These are phyloP conservation scores for Enteromius afrohamiltoni DNA, from an alignment of 2,797 vertebrate genomes.

Conservation along the genomic window DNA sequence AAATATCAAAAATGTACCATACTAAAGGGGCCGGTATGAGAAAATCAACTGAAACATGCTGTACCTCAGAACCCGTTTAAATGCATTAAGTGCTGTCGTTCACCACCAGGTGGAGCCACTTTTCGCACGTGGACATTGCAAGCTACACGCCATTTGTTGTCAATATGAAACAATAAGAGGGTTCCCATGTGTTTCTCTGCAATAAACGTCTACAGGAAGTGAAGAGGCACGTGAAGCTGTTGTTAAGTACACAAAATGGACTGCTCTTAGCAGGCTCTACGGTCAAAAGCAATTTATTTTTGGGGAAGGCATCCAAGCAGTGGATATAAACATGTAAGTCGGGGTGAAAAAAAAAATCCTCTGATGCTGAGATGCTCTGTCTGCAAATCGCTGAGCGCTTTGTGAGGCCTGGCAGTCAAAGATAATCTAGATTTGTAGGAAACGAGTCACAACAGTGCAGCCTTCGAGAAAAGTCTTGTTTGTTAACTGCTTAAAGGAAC, in stretches of 20 bases:
- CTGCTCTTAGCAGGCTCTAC: background rate
- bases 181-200: constrained; percentile 40
- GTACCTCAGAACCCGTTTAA: constrained; percentile 36
- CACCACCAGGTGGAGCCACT: constrained; percentile 52
- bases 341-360: background rate
- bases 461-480: background rate
- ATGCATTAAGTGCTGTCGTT: background rate
- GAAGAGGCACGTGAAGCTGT: background rate
- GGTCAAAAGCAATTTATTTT: constrained; percentile 7
- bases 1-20: background rate
- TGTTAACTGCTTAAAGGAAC: background rate
- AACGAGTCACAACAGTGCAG: background rate
- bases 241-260: background rate
- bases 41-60: constrained; percentile 25
- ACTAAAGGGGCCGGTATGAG: background rate
- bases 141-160: constrained; percentile 19
- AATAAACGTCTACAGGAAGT: constrained; percentile 18
- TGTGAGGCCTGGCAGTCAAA: background rate
- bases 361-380: background rate
- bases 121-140: background rate
- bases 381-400: background rate
- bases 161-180: constrained; percentile 29
- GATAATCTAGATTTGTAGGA: constrained; percentile 5
- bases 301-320: background rate
- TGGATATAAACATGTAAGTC: background rate